A percentile compares a stretch with the other conserved stretches of the same genome.
Conservation (phyloP, 2,113 vertebrate genomes). For the Gallinago undulata region DNA sequence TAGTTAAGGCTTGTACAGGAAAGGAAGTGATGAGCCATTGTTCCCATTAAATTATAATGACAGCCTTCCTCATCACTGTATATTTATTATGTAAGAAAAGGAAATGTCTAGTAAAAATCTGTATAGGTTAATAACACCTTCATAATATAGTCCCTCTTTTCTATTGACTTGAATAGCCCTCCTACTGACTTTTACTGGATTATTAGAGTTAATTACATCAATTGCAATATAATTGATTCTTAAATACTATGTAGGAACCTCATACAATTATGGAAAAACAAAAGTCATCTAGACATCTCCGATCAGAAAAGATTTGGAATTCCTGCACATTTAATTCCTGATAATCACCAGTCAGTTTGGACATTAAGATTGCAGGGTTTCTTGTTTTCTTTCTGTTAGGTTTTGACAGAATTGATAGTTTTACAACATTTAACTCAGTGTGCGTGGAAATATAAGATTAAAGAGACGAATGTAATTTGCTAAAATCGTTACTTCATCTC, state of each 20-base stretch:
- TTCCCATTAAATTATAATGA: conserved; percentile 84
- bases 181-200: conserved; percentile 88
- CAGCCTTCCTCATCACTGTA: conserved; percentile 80
- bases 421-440: conserved; percentile 84
- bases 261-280: conserved; percentile 87
- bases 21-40: conserved; percentile 80
- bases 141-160: conserved; percentile 81
- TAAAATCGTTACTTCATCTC: conserved; percentile 71
- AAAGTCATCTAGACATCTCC: conserved; percentile 85
- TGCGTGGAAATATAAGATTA: conserved; percentile 83
- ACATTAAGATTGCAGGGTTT: conserved; percentile 84
- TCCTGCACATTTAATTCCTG: conserved; percentile 84
- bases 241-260: conserved; percentile 87
- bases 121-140: conserved; percentile 89
- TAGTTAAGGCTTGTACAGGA: conserved; percentile 79
- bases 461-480: conserved; percentile 72
- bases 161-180: conserved; percentile 86
- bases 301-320: conserved; percentile 85
- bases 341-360: conserved; percentile 85
- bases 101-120: conserved; percentile 85
- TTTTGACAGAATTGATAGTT: conserved; percentile 87
- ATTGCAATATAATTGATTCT: conserved; percentile 90
- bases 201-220: conserved; percentile 90
- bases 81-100: conserved; percentile 85
- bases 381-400: conserved; percentile 81